Percentiles rank a stretch among this genome's conserved stretches.
Conservation (phyloP, 2,888 invertebrate genomes). For the Tenodera sinensis region DNA sequence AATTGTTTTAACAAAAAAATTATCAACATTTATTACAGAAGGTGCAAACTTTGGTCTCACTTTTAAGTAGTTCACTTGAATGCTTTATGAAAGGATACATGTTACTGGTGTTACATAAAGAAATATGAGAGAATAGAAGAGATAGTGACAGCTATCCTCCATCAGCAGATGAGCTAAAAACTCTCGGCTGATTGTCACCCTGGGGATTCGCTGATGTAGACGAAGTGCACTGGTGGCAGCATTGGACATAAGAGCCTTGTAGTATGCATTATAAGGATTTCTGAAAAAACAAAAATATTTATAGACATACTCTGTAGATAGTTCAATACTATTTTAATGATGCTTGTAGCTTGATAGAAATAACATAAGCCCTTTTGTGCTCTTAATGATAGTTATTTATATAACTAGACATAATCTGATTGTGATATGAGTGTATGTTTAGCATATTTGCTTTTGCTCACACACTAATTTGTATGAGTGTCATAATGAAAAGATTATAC, state of each 20-base stretch:
- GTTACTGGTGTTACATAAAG: slow-evolving; percentile 85
- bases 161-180: slow-evolving; percentile 75
- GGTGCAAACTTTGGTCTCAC: too few relatives aligned
- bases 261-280: slow-evolving; percentile 75
- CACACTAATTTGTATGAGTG: too few relatives aligned
- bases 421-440: too few relatives aligned
- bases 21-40: too few relatives aligned
- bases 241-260: slow-evolving; percentile 87
- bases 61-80: too few relatives aligned
- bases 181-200: slow-evolving; percentile 75
- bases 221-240: slow-evolving; percentile 93
- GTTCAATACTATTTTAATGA: background rate
- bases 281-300: slow-evolving; percentile 48
- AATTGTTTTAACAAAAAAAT: too few relatives aligned
- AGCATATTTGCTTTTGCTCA: too few relatives aligned
- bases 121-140: slow-evolving; percentile 93
- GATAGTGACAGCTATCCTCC: slow-evolving; percentile 95
- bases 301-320: background rate
- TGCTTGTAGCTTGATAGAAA: background rate
- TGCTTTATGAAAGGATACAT: slow-evolving; percentile 67
- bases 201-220: slow-evolving; percentile 89
- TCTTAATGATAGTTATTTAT: too few relatives aligned
- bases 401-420: too few relatives aligned
- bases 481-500: too few relatives aligned
- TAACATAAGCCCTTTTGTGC: too few relatives aligned